phyloP scores from a whole-genome alignment of 37 sponge, comb jelly and placozoan species.

The Axinella damicornis region DNA sequence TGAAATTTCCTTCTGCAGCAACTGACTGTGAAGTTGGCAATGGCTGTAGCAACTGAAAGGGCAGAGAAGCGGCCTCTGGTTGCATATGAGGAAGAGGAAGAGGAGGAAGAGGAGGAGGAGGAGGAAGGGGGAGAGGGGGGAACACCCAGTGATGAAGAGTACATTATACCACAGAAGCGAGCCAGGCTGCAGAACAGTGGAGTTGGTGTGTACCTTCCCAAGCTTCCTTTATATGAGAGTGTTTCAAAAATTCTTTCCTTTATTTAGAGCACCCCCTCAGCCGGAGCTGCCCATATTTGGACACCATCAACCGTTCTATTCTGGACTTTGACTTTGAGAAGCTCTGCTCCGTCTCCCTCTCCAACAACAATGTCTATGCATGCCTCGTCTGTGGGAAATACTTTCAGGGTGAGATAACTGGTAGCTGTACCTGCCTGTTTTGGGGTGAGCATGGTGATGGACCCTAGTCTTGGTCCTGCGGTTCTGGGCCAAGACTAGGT shows the following conservation, averaged over 20 bases:
- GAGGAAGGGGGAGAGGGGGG: neutral
- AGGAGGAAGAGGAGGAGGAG: constrained; percentile 10
- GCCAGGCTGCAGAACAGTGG: constrained; percentile 12
- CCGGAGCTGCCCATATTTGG: constrained; percentile 86
- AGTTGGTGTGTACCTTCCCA: neutral
- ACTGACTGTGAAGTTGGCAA: too few species aligned
- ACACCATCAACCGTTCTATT: constrained; percentile 87
- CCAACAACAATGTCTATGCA: constrained; percentile 97
- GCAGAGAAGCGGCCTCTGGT: neutral
- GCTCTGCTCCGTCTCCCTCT: constrained; percentile 93
- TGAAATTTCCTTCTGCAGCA: too few species aligned
- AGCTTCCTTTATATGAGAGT: neutral
- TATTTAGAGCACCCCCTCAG: constrained; percentile 47
- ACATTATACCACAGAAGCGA: constrained; percentile 52
- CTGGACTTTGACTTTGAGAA: constrained; percentile 99
- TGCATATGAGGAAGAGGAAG: constrained; percentile 4
- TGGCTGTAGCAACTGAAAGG: neutral
- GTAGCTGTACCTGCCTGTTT: too few species aligned
- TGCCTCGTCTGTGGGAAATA: constrained; percentile 99
- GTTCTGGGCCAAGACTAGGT: too few species aligned
- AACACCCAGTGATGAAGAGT: constrained; percentile 57
- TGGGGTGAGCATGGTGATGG: too few species aligned
- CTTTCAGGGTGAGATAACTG: constrained; percentile 85
- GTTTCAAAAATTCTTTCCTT: too few species aligned
- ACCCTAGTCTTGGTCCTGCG: too few species aligned